Evolutionary conservation across 1,140 invertebrate genomes (phyloP).

Genomic region (Panulirus ornatus): DNA sequence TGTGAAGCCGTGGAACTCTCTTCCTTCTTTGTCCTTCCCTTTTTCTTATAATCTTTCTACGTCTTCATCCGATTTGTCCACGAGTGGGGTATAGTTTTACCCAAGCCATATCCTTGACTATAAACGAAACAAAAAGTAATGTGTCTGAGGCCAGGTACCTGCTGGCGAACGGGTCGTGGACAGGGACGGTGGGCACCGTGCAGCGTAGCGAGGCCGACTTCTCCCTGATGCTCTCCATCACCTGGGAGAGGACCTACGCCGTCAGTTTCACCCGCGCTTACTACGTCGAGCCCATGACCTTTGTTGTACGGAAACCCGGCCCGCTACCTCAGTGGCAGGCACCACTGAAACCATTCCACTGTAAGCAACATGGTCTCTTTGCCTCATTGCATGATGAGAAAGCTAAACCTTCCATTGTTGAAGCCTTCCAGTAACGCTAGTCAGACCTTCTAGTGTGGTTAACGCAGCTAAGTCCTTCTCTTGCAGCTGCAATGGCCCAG

Average conservation of each 20-base stretch:
- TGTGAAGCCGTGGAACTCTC: no score
- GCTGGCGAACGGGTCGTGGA: slow-evolving; percentile 52
- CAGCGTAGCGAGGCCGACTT: slow-evolving; percentile 39
- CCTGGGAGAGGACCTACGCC: slow-evolving; percentile 42
- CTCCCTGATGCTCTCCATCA: slow-evolving; percentile 58
- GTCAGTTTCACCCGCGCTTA: slow-evolving; percentile 53
- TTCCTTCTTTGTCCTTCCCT: neutral
- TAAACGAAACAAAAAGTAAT: no score
- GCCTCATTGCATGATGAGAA: no score
- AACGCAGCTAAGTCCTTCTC: no score
- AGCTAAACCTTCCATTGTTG: no score
- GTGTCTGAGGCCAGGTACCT: slow-evolving; percentile 54
- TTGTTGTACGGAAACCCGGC: slow-evolving; percentile 45
- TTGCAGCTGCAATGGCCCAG: neutral
- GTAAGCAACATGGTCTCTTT: no score
- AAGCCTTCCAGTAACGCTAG: no score
- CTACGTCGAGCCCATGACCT: slow-evolving; percentile 60
- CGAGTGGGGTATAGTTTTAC: no score
- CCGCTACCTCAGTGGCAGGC: slow-evolving; percentile 57
- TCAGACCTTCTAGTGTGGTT: no score
- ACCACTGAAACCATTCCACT: slow-evolving; percentile 45
- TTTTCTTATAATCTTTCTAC: neutral
- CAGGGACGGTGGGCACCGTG: slow-evolving; percentile 49
- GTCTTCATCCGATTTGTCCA: no score
- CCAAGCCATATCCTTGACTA: no score